phyloP scores from a whole-genome alignment of 1,140 invertebrate species.

The Amphibalanus amphitrite region DNA sequence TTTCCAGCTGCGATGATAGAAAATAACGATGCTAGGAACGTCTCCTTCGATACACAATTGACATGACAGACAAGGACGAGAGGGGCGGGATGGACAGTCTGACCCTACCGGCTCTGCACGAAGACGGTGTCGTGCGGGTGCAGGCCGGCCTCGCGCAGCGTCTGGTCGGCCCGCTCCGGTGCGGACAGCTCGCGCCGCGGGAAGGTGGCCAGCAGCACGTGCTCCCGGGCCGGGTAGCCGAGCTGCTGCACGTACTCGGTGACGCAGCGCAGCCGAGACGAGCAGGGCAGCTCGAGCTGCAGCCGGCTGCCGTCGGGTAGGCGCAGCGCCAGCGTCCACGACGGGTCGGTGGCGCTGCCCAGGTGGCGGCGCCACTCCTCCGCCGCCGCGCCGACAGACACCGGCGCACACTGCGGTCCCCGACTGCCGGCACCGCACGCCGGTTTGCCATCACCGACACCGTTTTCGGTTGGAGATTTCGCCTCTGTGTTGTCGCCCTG shows the following conservation, averaged over 20 bases:
- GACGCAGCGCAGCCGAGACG: slow-evolving; percentile 29
- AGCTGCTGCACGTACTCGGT: slow-evolving; percentile 23
- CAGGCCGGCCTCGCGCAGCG: slow-evolving; percentile 28
- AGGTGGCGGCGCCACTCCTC: slow-evolving; percentile 21
- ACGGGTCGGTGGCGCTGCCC: slow-evolving; percentile 22
- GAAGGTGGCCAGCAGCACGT: slow-evolving; percentile 33
- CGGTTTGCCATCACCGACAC: slow-evolving; percentile 4
- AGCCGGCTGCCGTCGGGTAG: slow-evolving; percentile 30
- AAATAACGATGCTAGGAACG: too few species aligned
- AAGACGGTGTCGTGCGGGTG: slow-evolving; percentile 32
- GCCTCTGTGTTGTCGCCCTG: too few species aligned
- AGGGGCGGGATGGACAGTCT: neutral
- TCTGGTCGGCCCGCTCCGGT: slow-evolving; percentile 22
- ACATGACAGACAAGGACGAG: slow-evolving; percentile 19
- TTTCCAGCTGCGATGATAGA: too few species aligned
- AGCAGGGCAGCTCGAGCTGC: slow-evolving; percentile 26
- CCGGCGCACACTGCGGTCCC: neutral
- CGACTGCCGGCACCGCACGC: slow-evolving; percentile 2
- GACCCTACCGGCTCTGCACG: slow-evolving; percentile 24
- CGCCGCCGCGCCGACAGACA: slow-evolving; percentile 5
- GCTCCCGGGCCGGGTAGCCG: slow-evolving; percentile 27
- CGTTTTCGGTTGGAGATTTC: neutral
- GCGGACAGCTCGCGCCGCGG: slow-evolving; percentile 27
- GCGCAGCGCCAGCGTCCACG: slow-evolving; percentile 26
- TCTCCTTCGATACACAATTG: slow-evolving; percentile 11